Evolutionary conservation across 2,888 invertebrate species (phyloP).

Genomic region (Chydorus sphaericus): DNA sequence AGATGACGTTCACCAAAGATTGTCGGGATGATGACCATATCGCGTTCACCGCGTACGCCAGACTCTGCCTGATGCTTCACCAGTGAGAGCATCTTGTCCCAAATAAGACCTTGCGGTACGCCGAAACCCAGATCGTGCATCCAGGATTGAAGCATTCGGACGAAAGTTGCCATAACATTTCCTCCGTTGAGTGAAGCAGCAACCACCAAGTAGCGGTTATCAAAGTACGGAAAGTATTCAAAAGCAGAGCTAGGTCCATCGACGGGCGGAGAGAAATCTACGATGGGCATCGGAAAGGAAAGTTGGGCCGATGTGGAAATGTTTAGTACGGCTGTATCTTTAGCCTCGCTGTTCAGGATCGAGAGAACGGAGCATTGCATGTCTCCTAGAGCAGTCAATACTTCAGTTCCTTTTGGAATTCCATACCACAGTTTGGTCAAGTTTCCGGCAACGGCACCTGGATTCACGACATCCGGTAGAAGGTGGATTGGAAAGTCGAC

Average conservation of each 20-base stretch:
- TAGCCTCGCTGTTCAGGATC: constrained; percentile 44
- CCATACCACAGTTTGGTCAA: constrained; percentile 53
- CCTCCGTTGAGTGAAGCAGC: constrained; percentile 72
- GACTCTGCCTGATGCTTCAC: constrained; percentile 40
- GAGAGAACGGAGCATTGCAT: constrained; percentile 71
- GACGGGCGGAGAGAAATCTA: constrained; percentile 20
- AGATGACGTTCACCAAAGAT: constrained; percentile 61
- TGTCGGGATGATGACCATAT: constrained; percentile 51
- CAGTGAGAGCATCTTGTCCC: constrained; percentile 54
- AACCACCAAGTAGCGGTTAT: constrained; percentile 55
- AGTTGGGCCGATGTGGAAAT: constrained; percentile 79
- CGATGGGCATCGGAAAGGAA: constrained; percentile 40
- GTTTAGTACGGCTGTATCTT: constrained; percentile 51
- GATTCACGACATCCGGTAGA: constrained; percentile 48
- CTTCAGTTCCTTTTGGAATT: constrained; percentile 55
- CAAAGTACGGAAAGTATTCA: constrained; percentile 62
- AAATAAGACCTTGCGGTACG: constrained; percentile 56
- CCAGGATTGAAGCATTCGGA: constrained; percentile 66
- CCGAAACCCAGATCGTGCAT: constrained; percentile 56
- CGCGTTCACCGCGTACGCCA: constrained; percentile 37
- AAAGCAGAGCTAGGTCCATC: constrained; percentile 34
- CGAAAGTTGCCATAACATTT: constrained; percentile 64
- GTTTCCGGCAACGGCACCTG: constrained; percentile 49
- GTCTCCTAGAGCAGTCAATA: constrained; percentile 65
- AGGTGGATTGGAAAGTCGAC: constrained; percentile 53